These are phyloP conservation scores for Hoplostethus atlanticus DNA, from an alignment of 2,797 vertebrate species.

Conservation along the genomic window DNA sequence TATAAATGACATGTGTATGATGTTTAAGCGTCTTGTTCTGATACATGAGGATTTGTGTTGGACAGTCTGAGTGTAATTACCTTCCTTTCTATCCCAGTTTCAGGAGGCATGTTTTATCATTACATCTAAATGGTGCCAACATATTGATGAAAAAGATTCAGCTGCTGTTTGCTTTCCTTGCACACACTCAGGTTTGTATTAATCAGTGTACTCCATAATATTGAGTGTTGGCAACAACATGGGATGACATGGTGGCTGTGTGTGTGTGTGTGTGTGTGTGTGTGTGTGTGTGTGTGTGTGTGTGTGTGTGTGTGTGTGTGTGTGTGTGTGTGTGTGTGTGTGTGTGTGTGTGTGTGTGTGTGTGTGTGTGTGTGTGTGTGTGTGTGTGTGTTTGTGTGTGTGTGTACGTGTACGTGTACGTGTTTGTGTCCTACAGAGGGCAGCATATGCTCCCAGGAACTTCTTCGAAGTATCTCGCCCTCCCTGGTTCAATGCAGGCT, in stretches of 20 bases:
- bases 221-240: not conserved
- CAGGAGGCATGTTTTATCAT: constrained; percentile 93
- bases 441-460: constrained; percentile 94
- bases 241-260: not conserved
- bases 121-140: constrained; percentile 92
- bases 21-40: not conserved
- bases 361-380: not conserved
- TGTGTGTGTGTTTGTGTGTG: constrained; percentile 6
- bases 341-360: not conserved
- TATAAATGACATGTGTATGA: not conserved
- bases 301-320: not conserved
- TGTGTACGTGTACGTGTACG: not conserved
- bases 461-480: constrained; percentile 97
- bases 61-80: constrained; percentile 3
- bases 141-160: constrained; percentile 96
- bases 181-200: constrained; percentile 93
- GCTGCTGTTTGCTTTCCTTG: constrained; percentile 97
- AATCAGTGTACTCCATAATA: not conserved
- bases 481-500: constrained; percentile 95
- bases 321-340: not conserved
- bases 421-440: constrained; percentile 86
- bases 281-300: not conserved
- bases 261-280: constrained; percentile 1
- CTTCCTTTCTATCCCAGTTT: constrained; percentile 85
- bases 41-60: constrained; percentile 1